Evolutionary conservation across 2,113 vertebrate species (phyloP).

Genomic region (Mirounga angustirostris): DNA sequence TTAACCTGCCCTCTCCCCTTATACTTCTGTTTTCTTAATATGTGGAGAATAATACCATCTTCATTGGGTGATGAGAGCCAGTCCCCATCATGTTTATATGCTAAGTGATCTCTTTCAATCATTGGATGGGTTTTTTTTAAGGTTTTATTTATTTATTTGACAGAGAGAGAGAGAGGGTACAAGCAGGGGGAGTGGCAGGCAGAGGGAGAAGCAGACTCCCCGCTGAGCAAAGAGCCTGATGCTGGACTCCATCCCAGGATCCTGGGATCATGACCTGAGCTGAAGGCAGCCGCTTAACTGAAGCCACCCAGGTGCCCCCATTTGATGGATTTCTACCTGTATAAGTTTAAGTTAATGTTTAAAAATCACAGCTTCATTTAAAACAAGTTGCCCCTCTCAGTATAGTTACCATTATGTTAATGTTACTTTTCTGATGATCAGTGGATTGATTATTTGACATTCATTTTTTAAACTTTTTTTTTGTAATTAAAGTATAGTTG

Average conservation of each 20-base stretch:
- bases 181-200: no score
- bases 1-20: background rate
- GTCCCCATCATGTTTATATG: background rate
- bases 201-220: no score
- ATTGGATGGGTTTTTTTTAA: background rate
- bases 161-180: no score
- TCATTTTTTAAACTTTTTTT: background rate
- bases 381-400: background rate
- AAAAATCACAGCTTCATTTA: slow-evolving; percentile 4
- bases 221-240: no score
- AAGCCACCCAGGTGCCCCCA: background rate
- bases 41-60: background rate
- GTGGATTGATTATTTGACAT: slow-evolving; percentile 13
- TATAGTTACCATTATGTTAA: slow-evolving; percentile 11
- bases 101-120: background rate
- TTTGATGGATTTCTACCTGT: slow-evolving; percentile 3
- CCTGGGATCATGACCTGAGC: no score
- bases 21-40: slow-evolving; percentile 38
- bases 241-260: no score
- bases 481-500: background rate
- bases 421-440: slow-evolving; percentile 43
- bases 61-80: background rate
- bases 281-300: no score
- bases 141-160: no score
- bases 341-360: slow-evolving; percentile 9